Percentiles rank a stretch among this genome's conserved stretches.
phyloP scores from a whole-genome alignment of 2,113 vertebrate species.

The Okapia johnstoni region DNA sequence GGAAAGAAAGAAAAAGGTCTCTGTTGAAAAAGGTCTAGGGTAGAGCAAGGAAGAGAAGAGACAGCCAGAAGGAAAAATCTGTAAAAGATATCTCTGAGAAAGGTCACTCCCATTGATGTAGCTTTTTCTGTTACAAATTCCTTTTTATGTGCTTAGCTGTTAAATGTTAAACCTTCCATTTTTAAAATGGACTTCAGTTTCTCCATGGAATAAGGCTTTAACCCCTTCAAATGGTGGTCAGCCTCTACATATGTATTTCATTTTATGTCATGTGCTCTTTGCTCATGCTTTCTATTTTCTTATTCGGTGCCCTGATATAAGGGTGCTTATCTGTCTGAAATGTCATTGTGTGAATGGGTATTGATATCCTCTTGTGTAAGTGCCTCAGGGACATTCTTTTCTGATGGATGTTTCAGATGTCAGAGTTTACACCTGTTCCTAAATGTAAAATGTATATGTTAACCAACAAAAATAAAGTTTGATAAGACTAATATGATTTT shows the following conservation, averaged over 20 bases:
- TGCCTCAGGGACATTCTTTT: constrained; percentile 71
- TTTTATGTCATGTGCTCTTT: constrained; percentile 61
- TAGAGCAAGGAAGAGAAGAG: constrained; percentile 50
- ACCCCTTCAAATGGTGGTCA: constrained; percentile 52
- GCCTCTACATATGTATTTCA: constrained; percentile 72
- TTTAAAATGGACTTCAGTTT: constrained; percentile 64
- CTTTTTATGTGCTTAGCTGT: constrained; percentile 70
- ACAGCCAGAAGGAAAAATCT: constrained; percentile 62
- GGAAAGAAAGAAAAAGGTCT: constrained; percentile 30
- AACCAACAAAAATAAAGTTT: constrained; percentile 67
- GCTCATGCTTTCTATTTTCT: constrained; percentile 65
- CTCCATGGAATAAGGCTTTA: constrained; percentile 35
- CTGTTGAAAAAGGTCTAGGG: constrained; percentile 43
- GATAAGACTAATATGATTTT: constrained; percentile 42
- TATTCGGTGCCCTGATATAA: constrained; percentile 45
- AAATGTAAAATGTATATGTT: constrained; percentile 53
- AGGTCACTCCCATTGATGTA: constrained; percentile 67
- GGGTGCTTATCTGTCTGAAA: constrained; percentile 64
- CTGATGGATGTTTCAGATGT: constrained; percentile 66
- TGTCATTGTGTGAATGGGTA: constrained; percentile 58
- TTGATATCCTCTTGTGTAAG: constrained; percentile 42
- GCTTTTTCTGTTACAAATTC: constrained; percentile 63
- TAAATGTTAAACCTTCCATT: constrained; percentile 69
- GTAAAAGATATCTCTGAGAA: constrained; percentile 74
- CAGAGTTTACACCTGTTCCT: constrained; percentile 73